Evolutionary conservation across 2,113 vertebrate species (phyloP), one percentile per base, ranked within the genome.

Genomic region (Pangasianodon gigas): DNA sequence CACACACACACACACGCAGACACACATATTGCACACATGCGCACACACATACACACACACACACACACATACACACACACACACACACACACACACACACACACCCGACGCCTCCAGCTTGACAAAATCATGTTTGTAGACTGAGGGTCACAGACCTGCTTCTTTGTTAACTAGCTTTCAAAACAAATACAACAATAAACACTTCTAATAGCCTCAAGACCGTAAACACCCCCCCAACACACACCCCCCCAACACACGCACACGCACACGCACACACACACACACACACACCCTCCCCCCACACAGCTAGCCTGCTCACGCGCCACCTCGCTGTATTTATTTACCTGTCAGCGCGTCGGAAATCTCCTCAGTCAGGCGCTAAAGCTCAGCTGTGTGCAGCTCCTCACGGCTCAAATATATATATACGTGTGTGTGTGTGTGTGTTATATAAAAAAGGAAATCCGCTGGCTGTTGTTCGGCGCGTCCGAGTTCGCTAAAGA

Each of bases 271-370:
- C 48, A 51, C 79, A 54, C 51, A 54, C 44, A 7, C 48, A n/a
- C 77, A 7, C 48, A n/a, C 75, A 32, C 81, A 7, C 48, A 41
- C 81, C 67, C 32, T n/a, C 19, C 48, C 24, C 85, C 44, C n/a
- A 52, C 48, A 13, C 48, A 19, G 2, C 18, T 6, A 86, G 85
- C 85, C 60, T 86, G 46, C 81, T 83, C 54, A 58, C 52, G n/a
- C 48, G 79, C 48, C 79, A 86, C 84, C 37, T 5, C 48, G 24
- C 29, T 1, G n/a, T 7, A 87, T 74, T 10, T 71, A 16, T 56
- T 87, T 87, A 87, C 85, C 85, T 87, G 85, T 87, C 85, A 56
- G 32, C 71, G n/a, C 0, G 81, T 58, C 32, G n/a, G 51, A 87
- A 44, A 74, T 54, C 2, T 86, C 85, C 85, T 8, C 37, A 87